Base-by-base conservation (phyloP, 2,797 vertebrate genomes). In the Bucorvus abyssinicus region DNA sequence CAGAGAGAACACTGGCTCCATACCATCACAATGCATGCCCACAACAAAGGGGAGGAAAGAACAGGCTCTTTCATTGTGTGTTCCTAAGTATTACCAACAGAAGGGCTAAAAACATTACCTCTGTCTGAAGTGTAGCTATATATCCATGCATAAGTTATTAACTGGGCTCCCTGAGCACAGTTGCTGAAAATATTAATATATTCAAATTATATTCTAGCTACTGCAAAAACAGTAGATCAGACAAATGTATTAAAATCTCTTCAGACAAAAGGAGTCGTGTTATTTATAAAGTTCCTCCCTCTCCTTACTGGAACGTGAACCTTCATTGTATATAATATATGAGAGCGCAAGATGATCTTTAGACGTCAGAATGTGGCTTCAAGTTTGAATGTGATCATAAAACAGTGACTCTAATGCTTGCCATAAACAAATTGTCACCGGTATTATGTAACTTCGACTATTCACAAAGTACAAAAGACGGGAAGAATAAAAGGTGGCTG, bases 1-100 rank as follows among this genome's bases (percentile, higher is more conserved):
- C 98, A 98, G 98, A 97, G 97, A 98, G 98, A 97, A 97, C 97
- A 97, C 98, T 98, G 98, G 97, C 98, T 98, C 98, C 98, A 98
- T 96, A 97, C 98, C 98, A 98, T 98, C 98, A 98, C 98, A 98
- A 97, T 97, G 98, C 98, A 98, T 97, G 95, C 98, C 98, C 99
- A 99, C 99, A 99, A 99, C 98, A 99, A 98, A 99, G 98, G 96
- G 97, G 87, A 94, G 17, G 91, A 94, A 97, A 98, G 95, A 97
- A 94, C 97, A 98, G 97, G 84, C 97, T 96, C 96, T 98, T 98
- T 98, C 97, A 98, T 98, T 97, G 97, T 96, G 97, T 97, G 95
- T 97, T 97, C 96, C 97, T 96, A 95, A 98, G 93, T 96, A 97
- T 98, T 98, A 97, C 97, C 97, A 98, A 97, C 97, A 97, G 24